Evolutionary conservation across 2,888 invertebrate species (phyloP).

Genomic region (Melieria picta): DNA sequence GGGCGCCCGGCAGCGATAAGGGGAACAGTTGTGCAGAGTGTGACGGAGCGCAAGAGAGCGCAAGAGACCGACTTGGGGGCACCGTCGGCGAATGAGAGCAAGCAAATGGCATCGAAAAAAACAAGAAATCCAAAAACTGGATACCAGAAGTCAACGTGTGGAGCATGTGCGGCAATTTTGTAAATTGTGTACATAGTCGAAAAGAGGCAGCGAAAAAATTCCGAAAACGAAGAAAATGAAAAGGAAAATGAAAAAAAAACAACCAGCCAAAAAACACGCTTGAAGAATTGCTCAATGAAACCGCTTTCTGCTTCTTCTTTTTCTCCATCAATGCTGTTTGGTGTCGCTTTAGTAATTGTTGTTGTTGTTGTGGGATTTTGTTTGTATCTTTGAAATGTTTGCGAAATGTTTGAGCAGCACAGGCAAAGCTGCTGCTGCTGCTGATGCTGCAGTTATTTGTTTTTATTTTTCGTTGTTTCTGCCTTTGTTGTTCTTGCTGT

Average conservation of each 20-base stretch:
- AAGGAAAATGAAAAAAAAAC: background rate
- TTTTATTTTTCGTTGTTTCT: background rate
- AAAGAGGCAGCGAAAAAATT: background rate
- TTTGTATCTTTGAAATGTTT: too few species aligned
- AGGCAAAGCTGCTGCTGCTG: too few species aligned
- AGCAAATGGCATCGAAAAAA: background rate
- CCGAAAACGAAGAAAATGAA: background rate
- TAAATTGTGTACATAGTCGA: slow-evolving; percentile 10
- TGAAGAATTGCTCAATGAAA: slow-evolving; percentile 15
- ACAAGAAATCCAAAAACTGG: background rate
- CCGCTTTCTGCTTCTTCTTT: background rate
- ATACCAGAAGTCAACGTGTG: background rate
- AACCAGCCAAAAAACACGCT: background rate
- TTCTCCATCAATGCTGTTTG: background rate
- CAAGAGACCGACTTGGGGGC: background rate
- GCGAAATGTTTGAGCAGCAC: too few species aligned
- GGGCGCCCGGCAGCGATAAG: background rate
- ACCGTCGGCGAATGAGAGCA: background rate
- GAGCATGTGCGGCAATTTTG: background rate
- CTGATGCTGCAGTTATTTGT: background rate
- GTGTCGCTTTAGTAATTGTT: background rate
- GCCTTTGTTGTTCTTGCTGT: too few species aligned
- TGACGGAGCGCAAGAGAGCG: background rate
- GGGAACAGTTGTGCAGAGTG: too few species aligned
- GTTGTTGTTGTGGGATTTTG: background rate